phyloP scores from a whole-genome alignment of 2,888 invertebrate genomes.

The Nasonovia ribisnigri region DNA sequence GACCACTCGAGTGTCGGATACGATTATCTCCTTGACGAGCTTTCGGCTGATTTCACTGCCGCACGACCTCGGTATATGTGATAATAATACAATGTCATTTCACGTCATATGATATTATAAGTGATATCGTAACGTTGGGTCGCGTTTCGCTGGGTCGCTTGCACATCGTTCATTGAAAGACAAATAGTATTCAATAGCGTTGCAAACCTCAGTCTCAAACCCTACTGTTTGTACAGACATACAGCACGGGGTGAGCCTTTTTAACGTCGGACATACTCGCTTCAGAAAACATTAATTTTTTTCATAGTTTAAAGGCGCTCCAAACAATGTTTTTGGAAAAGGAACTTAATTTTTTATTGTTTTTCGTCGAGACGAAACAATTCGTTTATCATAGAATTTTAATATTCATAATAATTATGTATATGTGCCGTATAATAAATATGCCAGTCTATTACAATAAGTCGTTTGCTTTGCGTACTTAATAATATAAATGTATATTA shows the following conservation, averaged over 20 bases:
- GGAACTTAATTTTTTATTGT: too few species aligned
- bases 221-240: neutral
- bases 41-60: neutral
- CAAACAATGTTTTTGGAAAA: too few species aligned
- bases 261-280: too few species aligned
- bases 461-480: neutral
- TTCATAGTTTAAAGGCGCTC: too few species aligned
- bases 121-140: neutral
- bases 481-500: neutral
- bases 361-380: too few species aligned
- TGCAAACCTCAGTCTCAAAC: neutral
- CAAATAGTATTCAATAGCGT: neutral
- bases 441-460: neutral
- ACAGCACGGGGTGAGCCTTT: too few species aligned
- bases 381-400: too few species aligned
- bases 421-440: neutral
- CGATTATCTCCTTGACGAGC: slow-evolving; percentile 28
- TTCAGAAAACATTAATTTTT: too few species aligned
- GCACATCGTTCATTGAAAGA: neutral
- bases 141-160: neutral
- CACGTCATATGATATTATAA: neutral
- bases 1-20: neutral
- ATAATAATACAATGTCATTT: neutral
- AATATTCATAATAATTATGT: too few species aligned
- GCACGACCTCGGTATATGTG: neutral